A percentile compares a stretch with the other conserved stretches of the same genome.
phyloP scores from a whole-genome alignment of 2,113 vertebrate species.

The Dasyurus viverrinus region DNA sequence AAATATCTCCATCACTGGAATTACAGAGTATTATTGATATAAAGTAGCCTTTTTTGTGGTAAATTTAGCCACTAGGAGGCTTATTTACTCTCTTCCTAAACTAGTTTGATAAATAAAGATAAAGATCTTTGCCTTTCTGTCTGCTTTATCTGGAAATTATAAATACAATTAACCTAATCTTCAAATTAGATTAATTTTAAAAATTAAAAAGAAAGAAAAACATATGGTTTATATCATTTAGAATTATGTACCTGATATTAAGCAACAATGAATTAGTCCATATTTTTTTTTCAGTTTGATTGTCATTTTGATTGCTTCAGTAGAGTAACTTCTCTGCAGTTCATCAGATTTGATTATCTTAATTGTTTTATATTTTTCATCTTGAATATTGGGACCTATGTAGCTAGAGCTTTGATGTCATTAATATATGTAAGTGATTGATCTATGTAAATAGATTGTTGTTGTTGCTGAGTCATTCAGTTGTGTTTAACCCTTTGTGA shows the following conservation, averaged over 20 bases:
- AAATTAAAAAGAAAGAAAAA: neutral
- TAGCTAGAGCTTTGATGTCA: neutral
- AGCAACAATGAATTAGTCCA: neutral
- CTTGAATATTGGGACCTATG: neutral
- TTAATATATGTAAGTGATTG: neutral
- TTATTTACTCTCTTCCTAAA: neutral
- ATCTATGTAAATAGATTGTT: neutral
- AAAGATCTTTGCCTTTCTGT: neutral
- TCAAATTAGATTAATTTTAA: neutral
- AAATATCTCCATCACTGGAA: neutral
- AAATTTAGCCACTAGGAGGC: neutral
- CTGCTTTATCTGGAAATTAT: neutral
- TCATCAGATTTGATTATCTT: neutral
- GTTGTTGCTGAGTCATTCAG: neutral
- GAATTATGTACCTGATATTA: neutral
- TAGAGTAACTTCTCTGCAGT: neutral
- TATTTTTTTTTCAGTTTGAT: neutral
- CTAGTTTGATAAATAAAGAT: neutral
- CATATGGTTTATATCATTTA: neutral
- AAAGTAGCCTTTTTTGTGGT: neutral
- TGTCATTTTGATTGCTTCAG: neutral
- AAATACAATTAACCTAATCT: neutral
- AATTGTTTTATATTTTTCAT: neutral
- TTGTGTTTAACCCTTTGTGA: neutral
- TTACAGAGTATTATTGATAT: neutral